Evolutionary conservation across 2,113 vertebrate genomes (phyloP).

Genomic region (Nerophis lumbriciformis): DNA sequence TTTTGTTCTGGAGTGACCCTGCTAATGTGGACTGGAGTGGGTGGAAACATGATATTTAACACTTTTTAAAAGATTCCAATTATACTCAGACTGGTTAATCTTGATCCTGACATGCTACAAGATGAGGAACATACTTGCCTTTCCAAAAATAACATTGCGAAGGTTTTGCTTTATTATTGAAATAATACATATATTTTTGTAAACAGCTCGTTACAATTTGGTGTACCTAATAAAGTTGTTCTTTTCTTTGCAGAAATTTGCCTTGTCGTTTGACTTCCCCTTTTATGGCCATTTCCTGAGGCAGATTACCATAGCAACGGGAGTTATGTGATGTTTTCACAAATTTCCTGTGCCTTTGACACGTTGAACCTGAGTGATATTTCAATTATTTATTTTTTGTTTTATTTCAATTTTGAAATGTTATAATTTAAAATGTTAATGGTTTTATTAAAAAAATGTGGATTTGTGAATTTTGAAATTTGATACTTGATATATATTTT

Average conservation of each 20-base stretch:
- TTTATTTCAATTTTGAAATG: too few relatives aligned
- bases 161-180: background rate
- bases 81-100: too few relatives aligned
- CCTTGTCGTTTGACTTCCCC: slow-evolving; percentile 87
- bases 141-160: background rate
- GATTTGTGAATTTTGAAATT: too few relatives aligned
- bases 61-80: too few relatives aligned
- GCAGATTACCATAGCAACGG: slow-evolving; percentile 88
- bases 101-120: too few relatives aligned
- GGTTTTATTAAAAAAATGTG: too few relatives aligned
- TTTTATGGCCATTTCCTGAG: slow-evolving; percentile 88
- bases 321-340: slow-evolving; percentile 65
- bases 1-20: background rate
- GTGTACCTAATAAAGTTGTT: background rate
- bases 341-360: too few relatives aligned
- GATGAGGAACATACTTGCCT: too few relatives aligned
- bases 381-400: too few relatives aligned
- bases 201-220: background rate
- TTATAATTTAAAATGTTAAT: too few relatives aligned
- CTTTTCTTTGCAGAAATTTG: slow-evolving; percentile 70
- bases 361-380: background rate
- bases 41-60: too few relatives aligned
- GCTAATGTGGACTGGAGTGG: background rate
- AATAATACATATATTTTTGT: background rate
- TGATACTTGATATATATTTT: too few relatives aligned